Percentiles rank a stretch among this genome's conserved stretches.
phyloP scores from a whole-genome alignment of 1,140 invertebrate species.

The Bombus affinis region DNA sequence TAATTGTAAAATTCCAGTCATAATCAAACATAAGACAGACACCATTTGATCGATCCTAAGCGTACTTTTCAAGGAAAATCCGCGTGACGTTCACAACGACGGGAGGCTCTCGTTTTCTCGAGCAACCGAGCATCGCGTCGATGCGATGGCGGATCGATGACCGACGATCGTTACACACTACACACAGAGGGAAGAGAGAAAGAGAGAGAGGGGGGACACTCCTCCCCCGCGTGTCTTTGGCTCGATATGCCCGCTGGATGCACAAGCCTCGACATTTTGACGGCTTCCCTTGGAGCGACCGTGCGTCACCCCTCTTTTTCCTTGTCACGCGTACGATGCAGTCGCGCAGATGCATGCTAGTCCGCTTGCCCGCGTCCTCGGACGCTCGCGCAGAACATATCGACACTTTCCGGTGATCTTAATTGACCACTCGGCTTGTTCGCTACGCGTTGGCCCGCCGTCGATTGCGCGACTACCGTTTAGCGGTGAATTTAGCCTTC shows the following conservation, averaged over 20 bases:
- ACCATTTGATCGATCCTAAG: neutral
- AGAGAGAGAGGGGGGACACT: constrained; percentile 8
- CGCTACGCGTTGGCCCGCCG: constrained; percentile 44
- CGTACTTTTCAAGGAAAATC: constrained; percentile 10
- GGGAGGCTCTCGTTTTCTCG: constrained; percentile 29
- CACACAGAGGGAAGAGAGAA: constrained; percentile 9
- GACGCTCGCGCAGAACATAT: constrained; percentile 61
- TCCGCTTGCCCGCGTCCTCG: constrained; percentile 53
- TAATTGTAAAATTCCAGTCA: neutral
- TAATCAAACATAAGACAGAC: neutral
- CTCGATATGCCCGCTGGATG: constrained; percentile 61
- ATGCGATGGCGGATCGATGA: constrained; percentile 65
- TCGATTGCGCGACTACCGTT: constrained; percentile 60
- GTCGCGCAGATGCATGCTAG: constrained; percentile 69
- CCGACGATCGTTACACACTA: constrained; percentile 60
- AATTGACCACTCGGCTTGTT: constrained; percentile 63
- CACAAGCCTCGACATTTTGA: constrained; percentile 69
- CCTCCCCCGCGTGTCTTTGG: constrained; percentile 60
- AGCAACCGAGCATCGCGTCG: constrained; percentile 48
- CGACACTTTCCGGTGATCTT: constrained; percentile 66
- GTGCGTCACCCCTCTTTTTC: constrained; percentile 44
- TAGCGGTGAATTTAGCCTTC: constrained; percentile 49
- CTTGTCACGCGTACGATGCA: constrained; percentile 46
- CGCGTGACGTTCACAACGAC: constrained; percentile 2
- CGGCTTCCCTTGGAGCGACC: constrained; percentile 66